phyloP scores from a whole-genome alignment of 2,113 vertebrate species.

The Eublepharis macularius region DNA sequence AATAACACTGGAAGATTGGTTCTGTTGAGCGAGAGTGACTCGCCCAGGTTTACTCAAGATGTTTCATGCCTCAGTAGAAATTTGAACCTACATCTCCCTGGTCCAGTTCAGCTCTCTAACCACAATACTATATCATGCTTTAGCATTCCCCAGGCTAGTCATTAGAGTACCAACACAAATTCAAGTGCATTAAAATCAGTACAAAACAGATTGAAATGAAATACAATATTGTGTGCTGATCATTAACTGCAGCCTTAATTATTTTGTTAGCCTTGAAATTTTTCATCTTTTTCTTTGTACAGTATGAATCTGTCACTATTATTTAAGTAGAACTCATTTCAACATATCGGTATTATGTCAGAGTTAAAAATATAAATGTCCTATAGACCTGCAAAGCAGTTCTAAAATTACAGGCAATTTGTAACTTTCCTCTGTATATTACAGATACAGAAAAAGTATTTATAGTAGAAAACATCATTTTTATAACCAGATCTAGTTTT shows the following conservation, averaged over 20 bases:
- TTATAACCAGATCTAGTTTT: constrained; percentile 4
- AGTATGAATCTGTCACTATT: constrained; percentile 7
- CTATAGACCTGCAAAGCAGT: neutral
- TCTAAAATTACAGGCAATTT: constrained; percentile 19
- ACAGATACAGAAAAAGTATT: neutral
- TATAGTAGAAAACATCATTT: neutral
- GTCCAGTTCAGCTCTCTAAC: too few relatives aligned
- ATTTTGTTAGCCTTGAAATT: constrained; percentile 13
- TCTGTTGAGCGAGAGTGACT: too few relatives aligned
- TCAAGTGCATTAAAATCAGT: neutral
- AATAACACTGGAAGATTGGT: too few relatives aligned
- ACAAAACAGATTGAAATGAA: neutral
- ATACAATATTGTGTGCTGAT: neutral
- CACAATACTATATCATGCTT: too few relatives aligned
- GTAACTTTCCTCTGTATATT: constrained; percentile 2
- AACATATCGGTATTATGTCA: neutral
- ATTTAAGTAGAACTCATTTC: constrained; percentile 4
- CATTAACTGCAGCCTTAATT: neutral
- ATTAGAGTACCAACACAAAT: neutral
- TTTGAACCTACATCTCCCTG: too few relatives aligned
- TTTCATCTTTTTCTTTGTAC: neutral
- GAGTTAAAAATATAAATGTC: constrained; percentile 21
- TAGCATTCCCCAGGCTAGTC: too few relatives aligned
- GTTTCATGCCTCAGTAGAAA: too few relatives aligned
- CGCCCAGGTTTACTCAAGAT: too few relatives aligned